phyloP scores from a whole-genome alignment of 2,797 vertebrate species.

The Mallotus villosus region DNA sequence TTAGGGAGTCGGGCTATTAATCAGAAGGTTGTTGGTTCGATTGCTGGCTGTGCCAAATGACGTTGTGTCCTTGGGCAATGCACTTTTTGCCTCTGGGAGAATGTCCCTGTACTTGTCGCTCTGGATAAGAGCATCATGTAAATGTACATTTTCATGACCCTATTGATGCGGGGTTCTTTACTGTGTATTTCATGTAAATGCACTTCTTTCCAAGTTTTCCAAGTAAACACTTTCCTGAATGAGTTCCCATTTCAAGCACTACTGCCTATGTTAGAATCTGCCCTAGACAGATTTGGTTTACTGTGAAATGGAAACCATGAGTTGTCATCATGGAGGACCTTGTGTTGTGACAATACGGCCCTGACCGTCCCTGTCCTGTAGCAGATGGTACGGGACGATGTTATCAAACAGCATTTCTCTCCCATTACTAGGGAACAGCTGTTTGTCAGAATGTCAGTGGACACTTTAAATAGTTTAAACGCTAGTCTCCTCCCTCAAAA shows the following conservation, averaged over 20 bases:
- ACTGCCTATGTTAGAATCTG: too few relatives aligned
- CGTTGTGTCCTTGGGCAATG: too few relatives aligned
- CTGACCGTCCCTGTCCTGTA: neutral
- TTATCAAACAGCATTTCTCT: conserved; percentile 15
- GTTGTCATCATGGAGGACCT: neutral
- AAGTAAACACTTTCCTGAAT: too few relatives aligned
- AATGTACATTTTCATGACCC: too few relatives aligned
- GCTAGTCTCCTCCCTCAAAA: conserved; percentile 25
- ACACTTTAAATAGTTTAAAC: conserved; percentile 11
- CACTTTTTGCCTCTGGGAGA: too few relatives aligned
- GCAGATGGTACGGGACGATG: conserved; percentile 33
- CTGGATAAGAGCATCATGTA: too few relatives aligned
- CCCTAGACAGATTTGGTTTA: neutral
- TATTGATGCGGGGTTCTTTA: neutral
- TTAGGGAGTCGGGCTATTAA: too few relatives aligned
- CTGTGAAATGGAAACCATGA: neutral
- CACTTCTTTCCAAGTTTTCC: neutral
- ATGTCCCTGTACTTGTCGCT: too few relatives aligned
- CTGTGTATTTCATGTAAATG: neutral
- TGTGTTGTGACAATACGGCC: neutral
- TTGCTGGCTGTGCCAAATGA: too few relatives aligned
- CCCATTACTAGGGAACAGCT: conserved; percentile 34
- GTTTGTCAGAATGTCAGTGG: conserved; percentile 22
- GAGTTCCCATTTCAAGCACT: too few relatives aligned
- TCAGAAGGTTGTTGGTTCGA: too few relatives aligned